Evolutionary conservation across 2,888 invertebrate species (phyloP).

Genomic region (Ypsolopha scabrella): DNA sequence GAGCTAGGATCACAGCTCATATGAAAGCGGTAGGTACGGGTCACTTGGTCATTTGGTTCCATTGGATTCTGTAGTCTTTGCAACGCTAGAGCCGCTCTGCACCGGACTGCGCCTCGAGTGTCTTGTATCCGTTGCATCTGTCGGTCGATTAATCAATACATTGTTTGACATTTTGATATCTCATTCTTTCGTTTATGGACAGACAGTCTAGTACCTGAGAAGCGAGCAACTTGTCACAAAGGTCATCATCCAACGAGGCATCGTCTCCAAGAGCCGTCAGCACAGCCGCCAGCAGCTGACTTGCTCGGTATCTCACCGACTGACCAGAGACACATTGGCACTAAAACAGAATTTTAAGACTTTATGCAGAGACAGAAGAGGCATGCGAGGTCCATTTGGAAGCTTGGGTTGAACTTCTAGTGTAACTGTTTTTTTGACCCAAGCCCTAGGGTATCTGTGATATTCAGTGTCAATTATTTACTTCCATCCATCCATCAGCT

Average conservation of each 20-base stretch:
- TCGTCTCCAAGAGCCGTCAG: conserved; percentile 80
- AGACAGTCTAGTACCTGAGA: conserved; percentile 65
- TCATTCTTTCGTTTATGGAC: neutral
- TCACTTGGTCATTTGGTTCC: conserved; percentile 80
- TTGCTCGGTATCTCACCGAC: conserved; percentile 78
- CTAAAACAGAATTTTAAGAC: conserved; percentile 23
- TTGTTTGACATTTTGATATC: neutral
- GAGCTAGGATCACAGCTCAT: conserved; percentile 80
- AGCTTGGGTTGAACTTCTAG: no score
- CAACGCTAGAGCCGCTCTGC: conserved; percentile 83
- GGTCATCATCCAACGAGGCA: conserved; percentile 80
- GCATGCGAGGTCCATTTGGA: neutral
- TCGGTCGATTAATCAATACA: neutral
- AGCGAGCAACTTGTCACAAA: conserved; percentile 78
- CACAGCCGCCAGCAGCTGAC: conserved; percentile 82
- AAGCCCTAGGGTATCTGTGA: no score
- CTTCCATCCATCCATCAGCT: no score
- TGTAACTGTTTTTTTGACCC: no score
- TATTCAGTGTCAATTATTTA: no score
- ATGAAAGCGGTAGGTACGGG: conserved; percentile 78
- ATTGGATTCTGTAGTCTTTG: conserved; percentile 84
- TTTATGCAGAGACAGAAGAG: neutral
- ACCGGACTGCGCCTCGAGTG: conserved; percentile 79
- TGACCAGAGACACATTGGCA: conserved; percentile 63
- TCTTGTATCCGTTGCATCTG: conserved; percentile 72